A percentile compares a stretch with the other conserved stretches of the same genome.
These are phyloP conservation scores for Coregonus ussuriensis DNA, from an alignment of 2,797 vertebrate species.

Conservation along the genomic window DNA sequence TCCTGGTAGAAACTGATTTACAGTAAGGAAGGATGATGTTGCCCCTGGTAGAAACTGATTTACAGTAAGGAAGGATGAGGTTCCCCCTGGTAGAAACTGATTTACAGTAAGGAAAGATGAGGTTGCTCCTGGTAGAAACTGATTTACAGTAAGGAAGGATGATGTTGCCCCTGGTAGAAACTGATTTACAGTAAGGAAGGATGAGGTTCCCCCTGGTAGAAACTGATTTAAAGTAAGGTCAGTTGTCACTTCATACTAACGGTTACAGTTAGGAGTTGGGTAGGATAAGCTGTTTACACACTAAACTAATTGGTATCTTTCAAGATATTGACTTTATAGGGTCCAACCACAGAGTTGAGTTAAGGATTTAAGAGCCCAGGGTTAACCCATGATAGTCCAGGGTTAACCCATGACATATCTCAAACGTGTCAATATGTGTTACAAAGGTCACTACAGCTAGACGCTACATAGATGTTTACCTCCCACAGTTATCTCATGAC, in stretches of 20 bases:
- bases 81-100: background rate
- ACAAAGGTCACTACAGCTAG: background rate
- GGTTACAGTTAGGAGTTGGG: too few species aligned
- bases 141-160: background rate
- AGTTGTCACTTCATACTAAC: too few species aligned
- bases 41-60: background rate
- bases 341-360: background rate
- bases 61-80: background rate
- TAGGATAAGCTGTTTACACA: too few species aligned
- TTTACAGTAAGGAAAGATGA: background rate
- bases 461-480: background rate
- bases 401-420: background rate
- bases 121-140: background rate
- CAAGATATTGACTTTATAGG: background rate
- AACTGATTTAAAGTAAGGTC: too few species aligned
- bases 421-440: background rate
- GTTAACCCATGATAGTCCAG: background rate
- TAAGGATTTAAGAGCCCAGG: background rate
- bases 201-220: too few species aligned
- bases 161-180: too few species aligned
- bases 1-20: too few species aligned
- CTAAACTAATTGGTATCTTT: too few species aligned
- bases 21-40: too few species aligned
- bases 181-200: too few species aligned
- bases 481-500: background rate